Evolutionary conservation across 2,888 invertebrate genomes (phyloP).

Genomic region (Papilio demoleus): DNA sequence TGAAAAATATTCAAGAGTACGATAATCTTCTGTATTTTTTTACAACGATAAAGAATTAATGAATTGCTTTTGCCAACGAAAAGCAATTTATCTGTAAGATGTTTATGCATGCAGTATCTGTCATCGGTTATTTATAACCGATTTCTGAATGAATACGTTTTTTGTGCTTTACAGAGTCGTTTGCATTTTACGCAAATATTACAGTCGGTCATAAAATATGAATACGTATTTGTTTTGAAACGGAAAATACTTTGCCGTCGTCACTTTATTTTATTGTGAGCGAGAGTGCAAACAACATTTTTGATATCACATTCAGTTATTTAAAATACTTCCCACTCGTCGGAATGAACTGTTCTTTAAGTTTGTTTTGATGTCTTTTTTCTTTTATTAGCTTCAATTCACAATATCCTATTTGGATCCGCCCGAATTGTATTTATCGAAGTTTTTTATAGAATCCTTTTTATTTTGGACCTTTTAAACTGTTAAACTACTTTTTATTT

Average conservation of each 20-base stretch:
- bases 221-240: constrained; percentile 9
- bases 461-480: neutral
- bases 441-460: neutral
- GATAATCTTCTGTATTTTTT: neutral
- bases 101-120: constrained; percentile 14
- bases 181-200: constrained; percentile 25
- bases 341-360: neutral
- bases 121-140: constrained; percentile 21
- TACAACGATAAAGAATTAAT: constrained; percentile 14
- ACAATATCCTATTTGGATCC: neutral
- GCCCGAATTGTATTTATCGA: neutral
- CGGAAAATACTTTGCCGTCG: constrained; percentile 9
- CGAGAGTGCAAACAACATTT: constrained; percentile 19
- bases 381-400: neutral
- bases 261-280: constrained; percentile 28
- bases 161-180: constrained; percentile 6
- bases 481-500: neutral
- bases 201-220: neutral
- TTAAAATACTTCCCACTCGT: constrained; percentile 4
- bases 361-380: constrained; percentile 3
- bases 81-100: constrained; percentile 20
- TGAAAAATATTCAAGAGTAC: neutral
- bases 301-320: constrained; percentile 23
- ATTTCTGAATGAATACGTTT: constrained; percentile 27
- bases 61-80: constrained; percentile 13